A percentile compares a stretch with the other conserved stretches of the same genome.
Evolutionary conservation across 1,140 invertebrate genomes (phyloP).

Genomic region (Ceratitis capitata): DNA sequence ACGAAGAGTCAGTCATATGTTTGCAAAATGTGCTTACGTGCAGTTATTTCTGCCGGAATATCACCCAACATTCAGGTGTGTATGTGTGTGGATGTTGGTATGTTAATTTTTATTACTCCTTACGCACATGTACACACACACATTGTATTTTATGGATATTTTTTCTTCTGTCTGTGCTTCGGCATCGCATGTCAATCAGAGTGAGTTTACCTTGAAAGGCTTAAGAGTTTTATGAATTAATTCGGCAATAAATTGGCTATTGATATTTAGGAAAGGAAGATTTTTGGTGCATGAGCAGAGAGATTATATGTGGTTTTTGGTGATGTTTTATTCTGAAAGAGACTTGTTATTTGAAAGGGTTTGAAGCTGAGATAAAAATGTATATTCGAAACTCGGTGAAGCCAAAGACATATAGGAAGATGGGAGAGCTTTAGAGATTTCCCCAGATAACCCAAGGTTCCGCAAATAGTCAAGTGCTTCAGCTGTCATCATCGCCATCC

Average conservation of each 20-base stretch:
- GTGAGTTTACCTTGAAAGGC: not conserved
- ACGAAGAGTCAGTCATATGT: not conserved
- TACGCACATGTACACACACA: not conserved
- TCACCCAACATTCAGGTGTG: too few species aligned
- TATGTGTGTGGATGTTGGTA: not conserved
- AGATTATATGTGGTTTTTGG: not conserved
- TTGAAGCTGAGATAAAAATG: too few species aligned
- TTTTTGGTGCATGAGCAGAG: not conserved
- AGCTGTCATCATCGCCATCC: too few species aligned
- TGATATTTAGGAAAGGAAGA: not conserved
- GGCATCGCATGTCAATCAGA: not conserved
- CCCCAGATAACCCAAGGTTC: too few species aligned
- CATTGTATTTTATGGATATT: not conserved
- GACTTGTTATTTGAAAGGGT: too few species aligned
- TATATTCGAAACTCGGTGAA: too few species aligned
- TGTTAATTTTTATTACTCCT: not conserved
- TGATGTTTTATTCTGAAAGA: not conserved
- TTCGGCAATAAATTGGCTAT: not conserved
- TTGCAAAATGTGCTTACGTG: not conserved
- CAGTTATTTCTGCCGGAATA: too few species aligned
- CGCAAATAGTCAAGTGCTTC: too few species aligned
- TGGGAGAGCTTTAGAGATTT: too few species aligned
- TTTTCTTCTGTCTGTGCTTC: not conserved
- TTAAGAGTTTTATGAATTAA: not conserved
- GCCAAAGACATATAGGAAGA: too few species aligned